phyloP scores from a whole-genome alignment of 2,797 vertebrate genomes.

The Natrix natrix region DNA sequence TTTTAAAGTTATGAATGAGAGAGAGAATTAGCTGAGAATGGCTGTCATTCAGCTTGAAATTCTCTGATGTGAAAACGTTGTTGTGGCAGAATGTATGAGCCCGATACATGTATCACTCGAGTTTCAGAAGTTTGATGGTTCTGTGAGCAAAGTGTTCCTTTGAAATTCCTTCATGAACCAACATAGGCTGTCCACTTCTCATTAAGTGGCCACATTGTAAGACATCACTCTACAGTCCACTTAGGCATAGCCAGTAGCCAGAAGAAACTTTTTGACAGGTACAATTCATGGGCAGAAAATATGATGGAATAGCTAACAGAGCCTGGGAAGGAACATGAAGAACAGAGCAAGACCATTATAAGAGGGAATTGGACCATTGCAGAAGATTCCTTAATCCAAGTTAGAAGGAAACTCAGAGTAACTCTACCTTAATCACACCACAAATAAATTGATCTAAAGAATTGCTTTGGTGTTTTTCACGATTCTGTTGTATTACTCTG shows the following conservation, averaged over 20 bases:
- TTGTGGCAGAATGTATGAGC: background rate
- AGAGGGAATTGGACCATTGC: background rate
- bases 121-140: background rate
- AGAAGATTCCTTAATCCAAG: background rate
- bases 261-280: background rate
- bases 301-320: background rate
- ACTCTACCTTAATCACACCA: background rate
- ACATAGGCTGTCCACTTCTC: background rate
- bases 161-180: background rate
- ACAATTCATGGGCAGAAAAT: background rate
- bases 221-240: background rate
- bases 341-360: background rate
- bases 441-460: background rate
- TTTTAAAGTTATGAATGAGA: background rate
- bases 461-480: background rate
- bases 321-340: background rate
- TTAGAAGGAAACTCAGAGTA: background rate
- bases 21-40: background rate
- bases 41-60: background rate
- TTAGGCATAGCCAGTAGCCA: background rate
- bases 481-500: background rate
- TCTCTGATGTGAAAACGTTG: background rate
- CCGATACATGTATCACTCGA: background rate
- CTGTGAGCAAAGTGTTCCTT: background rate
- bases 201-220: background rate